Conservation (phyloP, 2,113 vertebrate species). For the Pygoscelis antarcticus region DNA sequence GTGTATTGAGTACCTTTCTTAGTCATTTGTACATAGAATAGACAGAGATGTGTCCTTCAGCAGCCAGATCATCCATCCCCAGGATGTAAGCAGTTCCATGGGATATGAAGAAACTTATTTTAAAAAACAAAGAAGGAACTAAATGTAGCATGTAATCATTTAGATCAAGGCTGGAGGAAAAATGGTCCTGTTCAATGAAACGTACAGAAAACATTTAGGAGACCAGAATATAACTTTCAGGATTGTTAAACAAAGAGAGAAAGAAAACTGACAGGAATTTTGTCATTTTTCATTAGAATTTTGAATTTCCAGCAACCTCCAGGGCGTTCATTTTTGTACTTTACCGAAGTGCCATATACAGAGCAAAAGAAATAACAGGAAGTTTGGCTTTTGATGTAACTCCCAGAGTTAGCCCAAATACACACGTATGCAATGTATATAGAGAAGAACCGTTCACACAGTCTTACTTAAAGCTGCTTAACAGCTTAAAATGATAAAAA, state of each 20-base stretch:
- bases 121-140: neutral
- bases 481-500: conserved; percentile 60
- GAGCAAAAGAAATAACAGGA: neutral
- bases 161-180: neutral
- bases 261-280: neutral
- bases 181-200: neutral
- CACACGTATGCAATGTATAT: neutral
- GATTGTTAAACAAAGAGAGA: neutral
- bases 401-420: neutral
- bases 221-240: neutral
- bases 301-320: neutral
- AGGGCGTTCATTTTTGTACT: neutral
- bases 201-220: neutral
- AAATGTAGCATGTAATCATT: neutral
- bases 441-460: neutral
- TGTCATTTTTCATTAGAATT: neutral
- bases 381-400: neutral
- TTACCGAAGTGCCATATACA: neutral
- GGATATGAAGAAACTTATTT: neutral
- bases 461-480: conserved; percentile 58
- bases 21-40: neutral
- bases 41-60: neutral
- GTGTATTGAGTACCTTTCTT: neutral
- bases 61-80: neutral
- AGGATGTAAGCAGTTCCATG: neutral